A percentile compares a stretch with the other conserved stretches of the same genome.
Evolutionary conservation across 2,113 vertebrate genomes (phyloP).

Genomic region (Isurus oxyrinchus): DNA sequence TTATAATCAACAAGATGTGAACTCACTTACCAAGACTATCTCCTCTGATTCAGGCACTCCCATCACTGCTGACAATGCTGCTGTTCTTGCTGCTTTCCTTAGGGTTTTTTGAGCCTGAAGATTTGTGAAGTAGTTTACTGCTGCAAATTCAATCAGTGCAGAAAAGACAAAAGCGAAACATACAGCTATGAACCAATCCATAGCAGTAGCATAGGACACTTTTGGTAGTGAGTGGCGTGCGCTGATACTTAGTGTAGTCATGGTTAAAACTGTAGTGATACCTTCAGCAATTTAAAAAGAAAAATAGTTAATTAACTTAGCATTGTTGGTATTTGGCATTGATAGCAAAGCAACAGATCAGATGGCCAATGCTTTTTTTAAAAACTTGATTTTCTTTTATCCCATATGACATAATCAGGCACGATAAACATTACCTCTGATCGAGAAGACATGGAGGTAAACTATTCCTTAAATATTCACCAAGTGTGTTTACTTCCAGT

Average conservation of each 20-base stretch:
- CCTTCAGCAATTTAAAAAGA: constrained; percentile 54
- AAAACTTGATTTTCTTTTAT: not conserved
- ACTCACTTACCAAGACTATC: constrained; percentile 72
- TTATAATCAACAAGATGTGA: constrained; percentile 47
- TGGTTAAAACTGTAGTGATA: constrained; percentile 90
- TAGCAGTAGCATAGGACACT: constrained; percentile 89
- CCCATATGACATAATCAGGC: not conserved
- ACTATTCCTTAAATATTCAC: not conserved
- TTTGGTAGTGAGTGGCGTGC: constrained; percentile 88
- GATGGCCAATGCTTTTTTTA: not conserved
- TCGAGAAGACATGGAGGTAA: not conserved
- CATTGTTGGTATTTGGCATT: not conserved
- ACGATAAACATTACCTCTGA: not conserved
- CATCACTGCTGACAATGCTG: constrained; percentile 55
- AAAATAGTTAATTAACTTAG: constrained; percentile 39
- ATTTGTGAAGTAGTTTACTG: constrained; percentile 97
- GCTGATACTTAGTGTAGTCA: constrained; percentile 92
- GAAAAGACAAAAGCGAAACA: constrained; percentile 96
- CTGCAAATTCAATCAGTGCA: constrained; percentile 92
- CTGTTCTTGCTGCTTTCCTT: constrained; percentile 59
- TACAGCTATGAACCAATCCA: constrained; percentile 97
- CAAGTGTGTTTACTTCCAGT: not conserved
- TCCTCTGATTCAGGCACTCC: constrained; percentile 69
- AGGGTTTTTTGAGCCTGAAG: constrained; percentile 75
- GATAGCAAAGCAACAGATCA: not conserved